Evolutionary conservation across 2,113 vertebrate species (phyloP).

Genomic region (Semnopithecus entellus): DNA sequence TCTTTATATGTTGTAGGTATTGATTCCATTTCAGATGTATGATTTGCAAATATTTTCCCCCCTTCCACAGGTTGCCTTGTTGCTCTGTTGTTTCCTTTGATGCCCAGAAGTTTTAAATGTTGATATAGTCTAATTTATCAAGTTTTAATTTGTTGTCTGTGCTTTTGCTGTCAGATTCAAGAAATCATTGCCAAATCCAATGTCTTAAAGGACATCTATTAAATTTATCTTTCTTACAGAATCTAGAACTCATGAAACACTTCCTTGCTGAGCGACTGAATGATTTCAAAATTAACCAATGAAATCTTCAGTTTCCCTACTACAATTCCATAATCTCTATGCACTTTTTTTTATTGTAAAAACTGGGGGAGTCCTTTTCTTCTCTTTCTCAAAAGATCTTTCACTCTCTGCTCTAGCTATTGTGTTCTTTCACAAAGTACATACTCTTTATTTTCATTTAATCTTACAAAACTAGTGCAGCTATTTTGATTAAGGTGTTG

Average conservation of each 20-base stretch:
- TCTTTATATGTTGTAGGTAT: neutral
- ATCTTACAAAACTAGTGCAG: neutral
- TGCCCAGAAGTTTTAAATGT: neutral
- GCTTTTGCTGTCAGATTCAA: neutral
- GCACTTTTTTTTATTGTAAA: neutral
- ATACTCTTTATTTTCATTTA: neutral
- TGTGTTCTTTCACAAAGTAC: neutral
- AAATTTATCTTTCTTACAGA: neutral
- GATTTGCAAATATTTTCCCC: neutral
- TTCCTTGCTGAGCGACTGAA: neutral
- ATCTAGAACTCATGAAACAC: neutral
- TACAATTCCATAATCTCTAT: neutral
- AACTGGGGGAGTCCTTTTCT: too few relatives aligned
- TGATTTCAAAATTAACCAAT: neutral
- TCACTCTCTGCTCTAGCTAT: neutral
- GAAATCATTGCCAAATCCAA: neutral
- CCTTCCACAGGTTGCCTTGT: neutral
- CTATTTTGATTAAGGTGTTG: neutral
- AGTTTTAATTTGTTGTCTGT: neutral
- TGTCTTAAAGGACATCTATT: neutral
- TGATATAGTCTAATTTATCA: neutral
- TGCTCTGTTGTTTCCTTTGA: neutral
- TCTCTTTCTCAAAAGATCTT: neutral
- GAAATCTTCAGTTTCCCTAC: neutral
- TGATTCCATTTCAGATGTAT: neutral